Conservation (phyloP, 2,888 invertebrate genomes). For the Anoplius nigerrimus region DNA sequence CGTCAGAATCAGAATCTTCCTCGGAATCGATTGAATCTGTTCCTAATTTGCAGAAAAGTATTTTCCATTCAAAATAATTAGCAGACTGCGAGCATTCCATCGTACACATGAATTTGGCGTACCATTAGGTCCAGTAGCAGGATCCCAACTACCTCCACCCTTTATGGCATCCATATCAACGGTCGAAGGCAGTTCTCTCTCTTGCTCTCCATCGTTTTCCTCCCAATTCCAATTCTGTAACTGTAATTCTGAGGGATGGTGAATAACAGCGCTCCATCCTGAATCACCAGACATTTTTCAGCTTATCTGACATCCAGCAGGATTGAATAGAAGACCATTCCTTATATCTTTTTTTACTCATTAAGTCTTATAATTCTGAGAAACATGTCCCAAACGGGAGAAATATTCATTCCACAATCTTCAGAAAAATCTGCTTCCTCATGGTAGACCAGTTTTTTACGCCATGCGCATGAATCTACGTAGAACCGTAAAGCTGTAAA, state of each 20-base stretch:
- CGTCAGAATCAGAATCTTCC: slow-evolving; percentile 75
- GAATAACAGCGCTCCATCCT: slow-evolving; percentile 79
- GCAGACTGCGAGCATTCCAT: not conserved
- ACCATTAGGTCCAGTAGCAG: slow-evolving; percentile 69
- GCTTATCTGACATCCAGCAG: slow-evolving; percentile 67
- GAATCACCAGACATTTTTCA: slow-evolving; percentile 74
- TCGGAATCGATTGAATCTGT: slow-evolving; percentile 74
- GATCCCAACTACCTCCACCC: slow-evolving; percentile 75
- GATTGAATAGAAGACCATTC: slow-evolving; percentile 62
- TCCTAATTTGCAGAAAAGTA: slow-evolving; percentile 52
- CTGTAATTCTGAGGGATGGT: slow-evolving; percentile 77
- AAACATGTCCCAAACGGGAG: slow-evolving; percentile 34
- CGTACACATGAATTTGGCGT: slow-evolving; percentile 21
- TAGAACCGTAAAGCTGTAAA: slow-evolving; percentile 6
- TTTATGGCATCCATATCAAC: slow-evolving; percentile 83
- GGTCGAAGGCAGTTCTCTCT: slow-evolving; percentile 80
- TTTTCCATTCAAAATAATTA: not conserved
- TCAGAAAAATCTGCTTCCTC: not conserved
- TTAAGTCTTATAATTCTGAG: slow-evolving; percentile 25
- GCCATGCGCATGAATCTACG: not conserved
- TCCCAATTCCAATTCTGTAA: slow-evolving; percentile 74
- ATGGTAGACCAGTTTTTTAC: not conserved
- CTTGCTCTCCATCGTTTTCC: slow-evolving; percentile 79
- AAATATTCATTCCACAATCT: not conserved
- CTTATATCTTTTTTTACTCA: slow-evolving; percentile 53